Evolutionary conservation across 2,888 invertebrate genomes (phyloP).

Genomic region (Mimas tiliae): DNA sequence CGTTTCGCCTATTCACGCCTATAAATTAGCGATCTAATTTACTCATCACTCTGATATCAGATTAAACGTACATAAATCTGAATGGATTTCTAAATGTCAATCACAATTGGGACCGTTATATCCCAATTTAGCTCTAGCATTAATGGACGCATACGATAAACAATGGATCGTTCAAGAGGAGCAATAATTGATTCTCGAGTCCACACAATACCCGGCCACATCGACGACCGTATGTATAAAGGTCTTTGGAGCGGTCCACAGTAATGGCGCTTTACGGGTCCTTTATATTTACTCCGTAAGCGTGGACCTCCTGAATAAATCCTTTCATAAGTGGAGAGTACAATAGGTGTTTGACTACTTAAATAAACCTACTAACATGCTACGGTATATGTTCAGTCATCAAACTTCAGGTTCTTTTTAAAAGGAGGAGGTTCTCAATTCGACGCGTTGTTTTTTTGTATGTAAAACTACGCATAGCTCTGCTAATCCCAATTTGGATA

Average conservation of each 20-base stretch:
- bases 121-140: background rate
- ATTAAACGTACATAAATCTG: background rate
- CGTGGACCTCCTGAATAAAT: conserved; percentile 4
- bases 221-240: background rate
- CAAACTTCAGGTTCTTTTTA: no score
- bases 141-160: conserved; percentile 29
- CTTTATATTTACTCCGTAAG: background rate
- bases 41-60: background rate
- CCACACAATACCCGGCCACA: background rate
- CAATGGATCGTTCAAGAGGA: conserved; percentile 33
- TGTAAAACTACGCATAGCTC: no score
- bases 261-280: background rate
- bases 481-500: no score
- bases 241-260: background rate
- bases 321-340: background rate
- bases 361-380: background rate
- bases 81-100: background rate
- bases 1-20: background rate
- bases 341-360: conserved; percentile 1
- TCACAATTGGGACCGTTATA: background rate
- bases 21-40: background rate
- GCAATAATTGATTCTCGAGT: conserved; percentile 37
- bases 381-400: no score
- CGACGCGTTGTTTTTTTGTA: no score
- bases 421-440: no score